Conservation (phyloP, 2,113 vertebrate species). For the Romanogobio albipinnatus region DNA sequence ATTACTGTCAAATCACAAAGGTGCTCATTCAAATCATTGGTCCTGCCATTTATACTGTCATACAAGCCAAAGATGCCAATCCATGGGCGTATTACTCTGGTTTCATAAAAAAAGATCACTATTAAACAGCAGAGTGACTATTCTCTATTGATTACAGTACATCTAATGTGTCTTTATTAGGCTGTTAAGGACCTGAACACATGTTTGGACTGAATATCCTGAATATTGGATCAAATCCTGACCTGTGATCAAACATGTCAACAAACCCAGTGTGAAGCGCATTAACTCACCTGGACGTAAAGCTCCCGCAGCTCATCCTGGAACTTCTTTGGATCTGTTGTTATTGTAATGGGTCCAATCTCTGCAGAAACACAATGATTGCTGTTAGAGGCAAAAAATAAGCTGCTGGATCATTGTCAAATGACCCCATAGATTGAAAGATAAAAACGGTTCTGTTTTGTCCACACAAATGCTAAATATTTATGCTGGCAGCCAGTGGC, state of each 20-base stretch:
- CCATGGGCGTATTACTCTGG: slow-evolving; percentile 2
- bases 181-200: neutral
- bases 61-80: slow-evolving; percentile 49
- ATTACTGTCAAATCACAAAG: neutral
- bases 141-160: neutral
- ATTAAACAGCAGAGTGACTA: neutral
- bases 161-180: too few species aligned
- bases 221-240: neutral
- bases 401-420: slow-evolving; percentile 49
- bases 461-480: slow-evolving; percentile 60
- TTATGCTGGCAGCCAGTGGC: slow-evolving; percentile 60
- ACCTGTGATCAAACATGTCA: slow-evolving; percentile 18
- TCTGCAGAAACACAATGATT: slow-evolving; percentile 76
- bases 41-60: slow-evolving; percentile 46
- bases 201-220: neutral
- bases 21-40: neutral
- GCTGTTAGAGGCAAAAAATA: slow-evolving; percentile 33
- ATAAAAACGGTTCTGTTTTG: slow-evolving; percentile 52
- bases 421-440: slow-evolving; percentile 51
- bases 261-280: slow-evolving; percentile 11
- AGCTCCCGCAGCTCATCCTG: slow-evolving; percentile 95
- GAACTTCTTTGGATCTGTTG: slow-evolving; percentile 98
- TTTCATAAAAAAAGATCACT: neutral
- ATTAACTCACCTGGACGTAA: slow-evolving; percentile 91
- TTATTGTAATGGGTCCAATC: slow-evolving; percentile 97